A percentile compares a stretch with the other conserved stretches of the same genome.
Evolutionary conservation across 2,797 vertebrate species (phyloP).

Genomic region (Graptemys geographica): DNA sequence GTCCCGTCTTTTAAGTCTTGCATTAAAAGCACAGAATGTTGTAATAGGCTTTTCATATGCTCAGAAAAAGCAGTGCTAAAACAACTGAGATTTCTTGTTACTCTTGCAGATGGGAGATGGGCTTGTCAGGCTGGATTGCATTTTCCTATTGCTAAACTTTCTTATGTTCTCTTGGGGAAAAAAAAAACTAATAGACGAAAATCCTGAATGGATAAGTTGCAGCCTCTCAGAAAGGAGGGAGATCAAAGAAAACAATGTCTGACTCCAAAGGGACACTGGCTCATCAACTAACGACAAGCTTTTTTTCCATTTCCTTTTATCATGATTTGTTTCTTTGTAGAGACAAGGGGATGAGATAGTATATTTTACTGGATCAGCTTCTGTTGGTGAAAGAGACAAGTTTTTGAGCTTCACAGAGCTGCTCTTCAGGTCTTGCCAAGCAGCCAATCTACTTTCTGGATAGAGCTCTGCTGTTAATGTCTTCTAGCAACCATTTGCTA

Average conservation of each 20-base stretch:
- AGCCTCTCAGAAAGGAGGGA: neutral
- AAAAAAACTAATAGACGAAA: slow-evolving; percentile 9
- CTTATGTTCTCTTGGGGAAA: slow-evolving; percentile 8
- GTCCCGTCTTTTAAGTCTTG: neutral
- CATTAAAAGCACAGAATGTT: neutral
- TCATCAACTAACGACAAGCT: slow-evolving; percentile 7
- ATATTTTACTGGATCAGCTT: too few relatives aligned
- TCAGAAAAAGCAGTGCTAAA: slow-evolving; percentile 30
- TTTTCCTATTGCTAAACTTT: slow-evolving; percentile 21
- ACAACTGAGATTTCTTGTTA: slow-evolving; percentile 46
- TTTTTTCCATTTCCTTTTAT: slow-evolving; percentile 29
- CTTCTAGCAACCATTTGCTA: neutral
- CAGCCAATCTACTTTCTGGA: neutral
- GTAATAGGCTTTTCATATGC: neutral
- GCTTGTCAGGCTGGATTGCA: slow-evolving; percentile 9
- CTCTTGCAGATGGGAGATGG: slow-evolving; percentile 23
- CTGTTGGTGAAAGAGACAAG: too few relatives aligned
- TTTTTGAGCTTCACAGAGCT: too few relatives aligned
- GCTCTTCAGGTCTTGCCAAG: neutral
- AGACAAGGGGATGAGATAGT: too few relatives aligned
- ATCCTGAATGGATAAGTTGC: slow-evolving; percentile 20
- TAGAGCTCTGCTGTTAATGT: neutral
- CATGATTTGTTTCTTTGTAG: neutral
- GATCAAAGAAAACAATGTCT: slow-evolving; percentile 24
- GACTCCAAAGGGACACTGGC: slow-evolving; percentile 12